These are phyloP conservation scores for Rutpela maculata DNA, from an alignment of 2,888 invertebrate genomes.

Conservation along the genomic window DNA sequence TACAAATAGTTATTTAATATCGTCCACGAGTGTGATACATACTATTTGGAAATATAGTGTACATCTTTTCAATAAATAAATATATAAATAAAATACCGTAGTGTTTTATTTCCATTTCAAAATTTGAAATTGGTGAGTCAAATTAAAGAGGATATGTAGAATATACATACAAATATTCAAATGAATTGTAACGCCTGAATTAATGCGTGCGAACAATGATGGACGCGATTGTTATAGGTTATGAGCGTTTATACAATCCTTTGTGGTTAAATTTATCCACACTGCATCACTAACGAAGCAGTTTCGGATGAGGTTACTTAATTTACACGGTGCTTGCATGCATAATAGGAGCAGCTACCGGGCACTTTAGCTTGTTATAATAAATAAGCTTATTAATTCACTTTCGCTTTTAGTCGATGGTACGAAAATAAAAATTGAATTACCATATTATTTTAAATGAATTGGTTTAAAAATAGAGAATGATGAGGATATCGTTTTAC, in stretches of 20 bases:
- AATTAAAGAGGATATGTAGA: neutral
- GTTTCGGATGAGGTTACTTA: conserved; percentile 12
- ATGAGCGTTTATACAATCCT: conserved; percentile 17
- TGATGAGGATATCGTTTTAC: no score
- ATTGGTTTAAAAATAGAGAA: neutral
- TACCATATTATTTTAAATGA: neutral
- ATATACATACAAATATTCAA: neutral
- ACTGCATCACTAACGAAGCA: conserved; percentile 9
- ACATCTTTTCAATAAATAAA: no score
- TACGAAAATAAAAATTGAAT: neutral
- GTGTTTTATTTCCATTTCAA: no score
- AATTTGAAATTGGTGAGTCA: neutral
- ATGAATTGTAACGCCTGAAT: conserved; percentile 11
- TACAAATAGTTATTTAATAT: no score
- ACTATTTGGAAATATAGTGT: no score
- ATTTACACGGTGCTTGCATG: conserved; percentile 20
- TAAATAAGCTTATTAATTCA: neutral
- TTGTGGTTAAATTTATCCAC: neutral
- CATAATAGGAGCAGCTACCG: conserved; percentile 5
- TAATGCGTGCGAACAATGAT: neutral
- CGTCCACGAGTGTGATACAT: no score
- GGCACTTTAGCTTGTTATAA: neutral
- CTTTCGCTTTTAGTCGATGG: neutral
- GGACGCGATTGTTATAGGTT: neutral
- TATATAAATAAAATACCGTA: no score